These are phyloP conservation scores for Steinernema hermaphroditum DNA, from an alignment of 2,888 invertebrate species.

Conservation along the genomic window DNA sequence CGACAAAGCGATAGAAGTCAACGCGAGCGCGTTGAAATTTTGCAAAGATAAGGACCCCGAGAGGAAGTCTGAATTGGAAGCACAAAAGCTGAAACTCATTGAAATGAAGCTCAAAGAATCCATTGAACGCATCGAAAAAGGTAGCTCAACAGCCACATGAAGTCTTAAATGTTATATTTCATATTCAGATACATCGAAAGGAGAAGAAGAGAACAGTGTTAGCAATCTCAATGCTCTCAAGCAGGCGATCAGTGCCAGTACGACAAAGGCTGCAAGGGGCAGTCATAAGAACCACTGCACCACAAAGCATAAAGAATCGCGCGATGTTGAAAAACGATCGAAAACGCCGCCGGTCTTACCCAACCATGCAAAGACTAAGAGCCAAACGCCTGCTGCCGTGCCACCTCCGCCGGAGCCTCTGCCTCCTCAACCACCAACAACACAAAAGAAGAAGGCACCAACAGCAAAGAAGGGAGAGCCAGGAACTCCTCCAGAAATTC, in stretches of 20 bases:
- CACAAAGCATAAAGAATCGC: constrained; percentile 1
- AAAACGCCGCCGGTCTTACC: constrained; percentile 15
- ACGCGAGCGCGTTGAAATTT: constrained; percentile 63
- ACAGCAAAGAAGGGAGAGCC: neutral
- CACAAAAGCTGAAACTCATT: constrained; percentile 61
- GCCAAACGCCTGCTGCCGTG: constrained; percentile 18
- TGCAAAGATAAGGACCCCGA: constrained; percentile 65
- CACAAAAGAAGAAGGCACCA: neutral
- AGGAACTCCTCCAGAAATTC: neutral
- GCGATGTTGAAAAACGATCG: constrained; percentile 6
- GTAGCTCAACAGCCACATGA: constrained; percentile 32
- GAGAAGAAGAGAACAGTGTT: constrained; percentile 31
- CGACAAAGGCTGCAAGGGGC: neutral
- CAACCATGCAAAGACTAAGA: constrained; percentile 17
- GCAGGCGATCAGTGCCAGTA: constrained; percentile 33
- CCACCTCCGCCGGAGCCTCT: constrained; percentile 32
- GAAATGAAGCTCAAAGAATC: constrained; percentile 65
- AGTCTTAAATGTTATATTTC: neutral
- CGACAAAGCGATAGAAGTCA: constrained; percentile 65
- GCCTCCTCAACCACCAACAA: neutral
- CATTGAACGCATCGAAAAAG: constrained; percentile 66
- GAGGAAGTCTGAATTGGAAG: constrained; percentile 55
- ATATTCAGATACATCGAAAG: constrained; percentile 15
- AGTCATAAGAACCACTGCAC: constrained; percentile 7
- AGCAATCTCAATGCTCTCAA: constrained; percentile 34